Evolutionary conservation across 2,797 vertebrate genomes (phyloP).

Genomic region (Antrozous pallidus): DNA sequence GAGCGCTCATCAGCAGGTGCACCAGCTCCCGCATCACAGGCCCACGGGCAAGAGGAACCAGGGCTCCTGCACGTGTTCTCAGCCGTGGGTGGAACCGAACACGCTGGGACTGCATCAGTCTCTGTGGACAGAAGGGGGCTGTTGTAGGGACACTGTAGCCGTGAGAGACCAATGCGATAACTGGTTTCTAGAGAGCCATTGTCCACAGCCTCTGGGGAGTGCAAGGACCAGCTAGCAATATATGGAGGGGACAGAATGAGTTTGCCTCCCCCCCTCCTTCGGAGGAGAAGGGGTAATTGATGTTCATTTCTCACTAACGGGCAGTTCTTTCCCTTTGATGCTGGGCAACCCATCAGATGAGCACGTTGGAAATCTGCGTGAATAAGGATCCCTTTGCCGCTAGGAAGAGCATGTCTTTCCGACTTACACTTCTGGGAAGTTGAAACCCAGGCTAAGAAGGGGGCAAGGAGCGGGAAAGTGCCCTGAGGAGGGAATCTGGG

Average conservation of each 20-base stretch:
- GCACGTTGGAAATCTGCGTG: rapidly evolving
- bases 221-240: not conserved
- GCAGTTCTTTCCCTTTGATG: not conserved
- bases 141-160: not conserved
- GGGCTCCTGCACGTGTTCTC: not conserved
- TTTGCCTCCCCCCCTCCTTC: not conserved
- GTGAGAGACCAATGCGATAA: not conserved
- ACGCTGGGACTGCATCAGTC: not conserved
- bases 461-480: rapidly evolving
- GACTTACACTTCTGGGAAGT: not conserved
- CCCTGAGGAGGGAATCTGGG: not conserved
- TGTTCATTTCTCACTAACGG: not conserved
- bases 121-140: not conserved
- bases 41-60: not conserved
- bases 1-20: not conserved
- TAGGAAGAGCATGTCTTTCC: not conserved
- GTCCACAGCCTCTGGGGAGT: not conserved
- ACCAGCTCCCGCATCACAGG: rapidly evolving
- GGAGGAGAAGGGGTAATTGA: not conserved
- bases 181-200: constrained; percentile 45
- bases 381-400: not conserved
- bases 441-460: not conserved
- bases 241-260: not conserved
- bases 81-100: not conserved
- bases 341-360: not conserved